Percentiles rank a stretch among this genome's conserved stretches.
phyloP scores from a whole-genome alignment of 2,113 vertebrate species.

The Reinhardtius hippoglossoides region DNA sequence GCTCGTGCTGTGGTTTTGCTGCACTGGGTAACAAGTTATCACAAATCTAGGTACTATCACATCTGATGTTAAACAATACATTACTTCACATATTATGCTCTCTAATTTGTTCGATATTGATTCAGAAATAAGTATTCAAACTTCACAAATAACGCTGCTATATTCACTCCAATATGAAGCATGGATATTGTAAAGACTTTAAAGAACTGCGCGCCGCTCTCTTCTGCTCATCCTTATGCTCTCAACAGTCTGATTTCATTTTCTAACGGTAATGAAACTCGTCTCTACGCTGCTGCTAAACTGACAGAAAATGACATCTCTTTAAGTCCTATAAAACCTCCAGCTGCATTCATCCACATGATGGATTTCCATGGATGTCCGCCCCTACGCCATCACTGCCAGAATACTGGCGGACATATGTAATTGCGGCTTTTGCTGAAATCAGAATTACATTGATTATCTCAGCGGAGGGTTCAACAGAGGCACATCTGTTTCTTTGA shows the following conservation, averaged over 20 bases:
- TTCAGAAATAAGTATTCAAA: neutral
- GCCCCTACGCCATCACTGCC: too few relatives aligned
- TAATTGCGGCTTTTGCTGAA: too few relatives aligned
- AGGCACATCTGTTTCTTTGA: too few relatives aligned
- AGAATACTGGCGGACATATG: too few relatives aligned
- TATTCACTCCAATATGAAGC: slow-evolving; percentile 10
- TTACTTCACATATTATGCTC: neutral
- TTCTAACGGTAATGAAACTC: slow-evolving; percentile 33
- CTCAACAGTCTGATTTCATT: slow-evolving; percentile 38
- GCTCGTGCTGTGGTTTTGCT: neutral
- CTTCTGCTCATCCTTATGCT: neutral
- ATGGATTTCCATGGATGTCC: slow-evolving; percentile 29
- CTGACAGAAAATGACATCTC: neutral
- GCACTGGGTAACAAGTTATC: neutral
- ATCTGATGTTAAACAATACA: too few relatives aligned
- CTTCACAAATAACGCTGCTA: neutral
- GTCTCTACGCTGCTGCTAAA: neutral
- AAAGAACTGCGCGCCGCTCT: neutral
- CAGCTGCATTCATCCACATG: slow-evolving; percentile 20
- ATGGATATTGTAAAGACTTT: slow-evolving; percentile 25
- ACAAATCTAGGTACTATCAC: neutral
- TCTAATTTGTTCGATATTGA: neutral
- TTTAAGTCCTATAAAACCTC: neutral
- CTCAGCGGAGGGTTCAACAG: too few relatives aligned
- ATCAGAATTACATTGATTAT: too few relatives aligned